Conservation (phyloP, 2,113 vertebrate genomes). For the Pomatorhinus ruficollis region DNA sequence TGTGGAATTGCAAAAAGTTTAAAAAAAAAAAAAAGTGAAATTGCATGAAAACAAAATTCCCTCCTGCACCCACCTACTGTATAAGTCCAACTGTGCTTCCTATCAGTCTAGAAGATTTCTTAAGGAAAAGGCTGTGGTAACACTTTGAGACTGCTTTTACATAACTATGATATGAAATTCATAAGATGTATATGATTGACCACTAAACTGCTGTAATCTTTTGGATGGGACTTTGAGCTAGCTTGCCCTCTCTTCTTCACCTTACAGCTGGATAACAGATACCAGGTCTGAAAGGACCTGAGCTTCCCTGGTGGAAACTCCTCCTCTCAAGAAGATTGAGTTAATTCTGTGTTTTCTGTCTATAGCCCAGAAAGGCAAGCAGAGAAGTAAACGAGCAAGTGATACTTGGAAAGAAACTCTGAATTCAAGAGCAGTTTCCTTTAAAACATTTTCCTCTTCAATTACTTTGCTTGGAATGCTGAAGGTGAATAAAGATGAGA, state of each 20-base stretch:
- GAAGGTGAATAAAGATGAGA: neutral
- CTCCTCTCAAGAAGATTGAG: neutral
- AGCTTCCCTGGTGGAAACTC: neutral
- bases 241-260: neutral
- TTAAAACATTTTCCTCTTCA: neutral
- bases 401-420: neutral
- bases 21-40: neutral
- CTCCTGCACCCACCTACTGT: neutral
- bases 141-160: neutral
- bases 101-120: neutral
- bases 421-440: neutral
- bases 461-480: neutral
- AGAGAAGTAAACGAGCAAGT: neutral
- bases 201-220: neutral
- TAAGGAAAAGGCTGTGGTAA: neutral
- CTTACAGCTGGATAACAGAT: neutral
- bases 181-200: neutral
- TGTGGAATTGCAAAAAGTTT: neutral
- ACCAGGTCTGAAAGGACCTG: neutral
- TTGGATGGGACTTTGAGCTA: neutral
- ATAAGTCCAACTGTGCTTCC: neutral
- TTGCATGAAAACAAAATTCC: neutral
- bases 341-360: neutral
- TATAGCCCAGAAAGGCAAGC: neutral
- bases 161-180: neutral